Evolutionary conservation across 1,140 invertebrate species (phyloP).

Genomic region (Episyrphus balteatus): DNA sequence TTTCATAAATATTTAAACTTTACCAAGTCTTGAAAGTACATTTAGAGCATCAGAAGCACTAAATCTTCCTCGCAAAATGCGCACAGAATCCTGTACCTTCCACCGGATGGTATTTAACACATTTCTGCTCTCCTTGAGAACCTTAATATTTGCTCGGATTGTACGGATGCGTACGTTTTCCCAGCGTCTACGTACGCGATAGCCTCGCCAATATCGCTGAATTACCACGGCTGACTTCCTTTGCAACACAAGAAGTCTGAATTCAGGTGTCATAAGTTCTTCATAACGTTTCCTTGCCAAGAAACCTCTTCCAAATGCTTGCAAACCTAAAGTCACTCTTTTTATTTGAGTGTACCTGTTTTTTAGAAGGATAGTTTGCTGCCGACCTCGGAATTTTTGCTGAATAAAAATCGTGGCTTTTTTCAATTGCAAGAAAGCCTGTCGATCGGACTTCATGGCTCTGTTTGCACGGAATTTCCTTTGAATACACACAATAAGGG

Average conservation of each 20-base stretch:
- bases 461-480: constrained; percentile 34
- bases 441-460: constrained; percentile 21
- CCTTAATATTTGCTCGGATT: constrained; percentile 38
- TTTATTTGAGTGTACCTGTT: neutral
- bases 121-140: constrained; percentile 37
- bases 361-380: constrained; percentile 12
- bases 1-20: neutral
- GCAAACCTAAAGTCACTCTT: constrained; percentile 33
- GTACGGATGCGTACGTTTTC: constrained; percentile 29
- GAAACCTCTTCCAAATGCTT: constrained; percentile 39
- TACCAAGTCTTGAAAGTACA: constrained; percentile 25
- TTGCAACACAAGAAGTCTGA: constrained; percentile 34
- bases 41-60: constrained; percentile 22
- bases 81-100: constrained; percentile 21
- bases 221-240: constrained; percentile 49
- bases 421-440: constrained; percentile 27
- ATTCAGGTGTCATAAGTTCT: constrained; percentile 36
- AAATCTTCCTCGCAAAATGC: constrained; percentile 23
- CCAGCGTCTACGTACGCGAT: constrained; percentile 36
- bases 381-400: constrained; percentile 35
- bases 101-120: constrained; percentile 36
- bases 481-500: constrained; percentile 28
- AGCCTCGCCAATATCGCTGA: constrained; percentile 54
- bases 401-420: constrained; percentile 36
- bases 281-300: constrained; percentile 39